Percentiles rank a stretch among this genome's conserved stretches.
Conservation (phyloP, 2,113 vertebrate species). For the Gymnarchus niloticus region DNA sequence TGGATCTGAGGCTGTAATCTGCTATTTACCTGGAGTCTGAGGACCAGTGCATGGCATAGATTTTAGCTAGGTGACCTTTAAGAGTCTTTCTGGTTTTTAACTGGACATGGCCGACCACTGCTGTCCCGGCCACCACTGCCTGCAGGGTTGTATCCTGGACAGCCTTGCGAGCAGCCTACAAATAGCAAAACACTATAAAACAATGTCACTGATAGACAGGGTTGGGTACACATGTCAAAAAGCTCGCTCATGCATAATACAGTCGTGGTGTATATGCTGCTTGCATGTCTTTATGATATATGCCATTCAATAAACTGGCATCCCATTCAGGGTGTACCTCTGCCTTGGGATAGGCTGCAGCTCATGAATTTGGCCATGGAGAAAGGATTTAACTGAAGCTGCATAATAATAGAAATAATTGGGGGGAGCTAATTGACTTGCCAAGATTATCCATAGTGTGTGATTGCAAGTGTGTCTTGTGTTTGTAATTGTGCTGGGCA, state of each 20-base stretch:
- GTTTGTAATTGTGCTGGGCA: too few relatives aligned
- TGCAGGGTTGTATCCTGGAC: conserved; percentile 55
- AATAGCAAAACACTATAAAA: not conserved
- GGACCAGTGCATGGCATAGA: conserved; percentile 69
- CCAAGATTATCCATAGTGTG: too few relatives aligned
- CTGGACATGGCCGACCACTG: conserved; percentile 56
- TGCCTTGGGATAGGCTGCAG: too few relatives aligned
- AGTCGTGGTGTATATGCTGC: not conserved
- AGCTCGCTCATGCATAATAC: not conserved
- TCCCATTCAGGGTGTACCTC: too few relatives aligned
- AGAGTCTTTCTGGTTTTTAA: conserved; percentile 65
- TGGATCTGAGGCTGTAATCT: too few relatives aligned
- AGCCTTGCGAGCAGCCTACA: conserved; percentile 59
- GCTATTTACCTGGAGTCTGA: conserved; percentile 60
- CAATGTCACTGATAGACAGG: not conserved
- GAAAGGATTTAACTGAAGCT: too few relatives aligned
- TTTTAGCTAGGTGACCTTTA: conserved; percentile 72
- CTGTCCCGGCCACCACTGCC: conserved; percentile 41
- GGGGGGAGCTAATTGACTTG: too few relatives aligned
- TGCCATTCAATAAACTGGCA: too few relatives aligned
- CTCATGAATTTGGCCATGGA: too few relatives aligned
- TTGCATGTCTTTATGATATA: not conserved
- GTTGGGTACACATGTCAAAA: not conserved
- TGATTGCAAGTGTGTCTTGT: too few relatives aligned
- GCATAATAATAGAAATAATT: too few relatives aligned